Evolutionary conservation across 2,888 invertebrate species (phyloP).

Genomic region (Melanotus villosus): DNA sequence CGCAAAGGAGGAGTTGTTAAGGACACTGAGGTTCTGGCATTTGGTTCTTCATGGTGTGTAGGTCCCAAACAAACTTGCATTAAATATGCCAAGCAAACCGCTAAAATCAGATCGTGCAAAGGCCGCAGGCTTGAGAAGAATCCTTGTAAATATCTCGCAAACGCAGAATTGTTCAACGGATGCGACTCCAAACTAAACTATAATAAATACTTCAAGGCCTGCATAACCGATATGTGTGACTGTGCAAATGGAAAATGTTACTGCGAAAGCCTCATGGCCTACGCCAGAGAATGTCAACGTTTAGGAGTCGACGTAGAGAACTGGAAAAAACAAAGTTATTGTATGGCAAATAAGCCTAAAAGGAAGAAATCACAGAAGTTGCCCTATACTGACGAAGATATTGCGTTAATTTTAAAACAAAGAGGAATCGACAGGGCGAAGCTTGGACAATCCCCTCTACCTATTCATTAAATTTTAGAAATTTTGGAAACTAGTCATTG

Average conservation of each 20-base stretch:
- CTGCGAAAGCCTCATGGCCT: slow-evolving; percentile 92
- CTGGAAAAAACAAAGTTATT: slow-evolving; percentile 74
- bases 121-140: slow-evolving; percentile 52
- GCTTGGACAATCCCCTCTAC: slow-evolving; percentile 48
- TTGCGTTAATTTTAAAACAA: slow-evolving; percentile 44
- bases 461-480: slow-evolving; percentile 49
- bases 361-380: slow-evolving; percentile 35
- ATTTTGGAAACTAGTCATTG: slow-evolving; percentile 61
- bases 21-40: slow-evolving; percentile 77
- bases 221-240: slow-evolving; percentile 88
- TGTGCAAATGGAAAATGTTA: slow-evolving; percentile 87
- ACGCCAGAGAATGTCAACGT: slow-evolving; percentile 88
- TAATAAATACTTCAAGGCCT: slow-evolving; percentile 87
- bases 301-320: slow-evolving; percentile 79
- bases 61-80: slow-evolving; percentile 84
- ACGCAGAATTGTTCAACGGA: slow-evolving; percentile 76
- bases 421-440: slow-evolving; percentile 45
- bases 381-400: slow-evolving; percentile 47
- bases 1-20: slow-evolving; percentile 78
- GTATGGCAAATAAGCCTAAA: slow-evolving; percentile 33
- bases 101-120: slow-evolving; percentile 68
- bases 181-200: slow-evolving; percentile 87
- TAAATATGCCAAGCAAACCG: slow-evolving; percentile 68
- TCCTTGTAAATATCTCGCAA: slow-evolving; percentile 62
- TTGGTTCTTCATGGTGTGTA: slow-evolving; percentile 93